Evolutionary conservation across 2,888 invertebrate genomes (phyloP).

Genomic region (Himalopsyche anomala): DNA sequence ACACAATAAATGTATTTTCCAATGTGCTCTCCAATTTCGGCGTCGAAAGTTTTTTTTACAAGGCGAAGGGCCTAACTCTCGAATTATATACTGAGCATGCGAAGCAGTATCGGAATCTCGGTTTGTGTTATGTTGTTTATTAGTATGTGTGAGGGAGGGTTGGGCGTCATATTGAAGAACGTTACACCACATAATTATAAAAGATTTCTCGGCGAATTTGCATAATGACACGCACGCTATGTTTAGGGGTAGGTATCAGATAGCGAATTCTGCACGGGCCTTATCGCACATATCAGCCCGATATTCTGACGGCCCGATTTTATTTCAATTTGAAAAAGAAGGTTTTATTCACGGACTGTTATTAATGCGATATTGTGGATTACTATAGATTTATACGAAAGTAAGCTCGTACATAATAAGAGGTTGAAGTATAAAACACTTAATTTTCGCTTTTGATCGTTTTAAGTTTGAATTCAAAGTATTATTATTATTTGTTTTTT

Average conservation of each 20-base stretch:
- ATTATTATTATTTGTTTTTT: no score
- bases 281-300: not conserved
- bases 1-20: constrained; percentile 65
- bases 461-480: no score
- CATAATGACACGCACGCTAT: constrained; percentile 53
- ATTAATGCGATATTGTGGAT: no score
- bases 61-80: constrained; percentile 49
- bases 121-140: not conserved
- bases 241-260: constrained; percentile 20
- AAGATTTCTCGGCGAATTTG: constrained; percentile 54
- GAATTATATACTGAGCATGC: constrained; percentile 45
- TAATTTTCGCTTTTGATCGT: no score
- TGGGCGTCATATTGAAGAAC: constrained; percentile 44
- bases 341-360: no score
- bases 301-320: not conserved
- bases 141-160: constrained; percentile 2
- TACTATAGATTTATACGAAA: no score
- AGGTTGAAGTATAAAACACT: no score
- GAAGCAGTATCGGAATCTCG: no score
- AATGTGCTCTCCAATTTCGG: constrained; percentile 63
- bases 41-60: constrained; percentile 55
- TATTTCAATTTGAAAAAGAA: no score
- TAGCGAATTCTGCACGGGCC: not conserved
- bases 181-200: constrained; percentile 52
- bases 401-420: no score